phyloP scores from a whole-genome alignment of 2,888 invertebrate species.

The Leptinotarsa juncta region DNA sequence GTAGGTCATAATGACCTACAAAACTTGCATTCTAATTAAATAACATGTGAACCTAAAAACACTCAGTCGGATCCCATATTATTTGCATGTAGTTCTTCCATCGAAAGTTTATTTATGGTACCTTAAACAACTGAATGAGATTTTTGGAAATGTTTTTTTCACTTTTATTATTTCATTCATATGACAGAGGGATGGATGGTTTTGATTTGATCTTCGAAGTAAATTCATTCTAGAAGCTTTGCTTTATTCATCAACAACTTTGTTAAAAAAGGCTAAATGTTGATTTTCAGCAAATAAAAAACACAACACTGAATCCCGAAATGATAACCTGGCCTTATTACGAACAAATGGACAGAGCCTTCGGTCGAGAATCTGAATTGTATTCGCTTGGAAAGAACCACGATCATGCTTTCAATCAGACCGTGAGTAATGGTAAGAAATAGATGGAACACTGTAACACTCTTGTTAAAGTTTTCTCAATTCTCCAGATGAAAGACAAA shows the following conservation, averaged over 20 bases:
- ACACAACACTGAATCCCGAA: conserved; percentile 45
- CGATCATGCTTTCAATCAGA: conserved; percentile 41
- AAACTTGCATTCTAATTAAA: too few species aligned
- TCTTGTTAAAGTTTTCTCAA: neutral
- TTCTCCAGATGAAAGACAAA: conserved; percentile 47
- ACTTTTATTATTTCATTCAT: too few species aligned
- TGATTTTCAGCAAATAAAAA: conserved; percentile 51
- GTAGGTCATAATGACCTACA: too few species aligned
- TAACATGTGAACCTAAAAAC: too few species aligned
- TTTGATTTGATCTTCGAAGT: too few species aligned
- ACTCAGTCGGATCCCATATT: too few species aligned
- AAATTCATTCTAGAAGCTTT: too few species aligned
- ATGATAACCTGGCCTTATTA: conserved; percentile 53
- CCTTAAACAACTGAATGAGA: too few species aligned
- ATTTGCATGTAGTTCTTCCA: too few species aligned
- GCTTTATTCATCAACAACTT: neutral
- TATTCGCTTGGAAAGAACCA: conserved; percentile 38
- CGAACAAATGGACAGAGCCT: conserved; percentile 53
- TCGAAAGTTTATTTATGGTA: too few species aligned
- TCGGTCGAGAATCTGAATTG: conserved; percentile 42
- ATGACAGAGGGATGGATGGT: too few species aligned
- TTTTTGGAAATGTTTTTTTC: too few species aligned
- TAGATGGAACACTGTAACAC: neutral
- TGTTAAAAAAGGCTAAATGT: neutral
- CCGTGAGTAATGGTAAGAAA: conserved; percentile 42